Base-by-base conservation (phyloP, 2,113 vertebrate species). In the Psophia crepitans region DNA sequence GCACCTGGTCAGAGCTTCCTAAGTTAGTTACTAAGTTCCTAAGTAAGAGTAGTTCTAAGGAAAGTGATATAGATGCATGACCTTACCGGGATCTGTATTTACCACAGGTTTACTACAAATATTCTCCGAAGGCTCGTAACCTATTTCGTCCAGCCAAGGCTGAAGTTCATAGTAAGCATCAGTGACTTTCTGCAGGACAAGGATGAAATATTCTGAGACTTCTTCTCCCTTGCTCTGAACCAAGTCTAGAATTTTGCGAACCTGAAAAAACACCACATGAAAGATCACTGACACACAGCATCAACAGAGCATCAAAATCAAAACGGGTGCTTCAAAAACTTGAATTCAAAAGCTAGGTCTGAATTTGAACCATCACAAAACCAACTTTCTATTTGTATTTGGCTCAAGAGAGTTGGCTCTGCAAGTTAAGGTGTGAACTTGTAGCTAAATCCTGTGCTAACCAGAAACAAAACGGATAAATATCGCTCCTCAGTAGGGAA, bases 161-260 rank as follows among this genome's bases (percentile, higher is more conserved):
- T 97, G 98, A 64, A 99, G 98, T 91, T 99, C 99, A 77, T 99
- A 97, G 70, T 99, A 99, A 2, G 99, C 99, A 9, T 99, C 99
- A 19, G 95, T 85, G 11, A 99, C 98, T 87, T 98, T 98, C 89
- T 99, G 98, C 26, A 99, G 98, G 84, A 99, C 97, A 16, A 94
- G 88, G 58, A 99, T 35, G 28, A 99, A 98, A 96, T 98, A 99
- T 30, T 99, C 98, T 3, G 98, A 98, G 64, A 98, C 98, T 91
- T 99, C 98, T 76, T 99, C 99, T 16, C 99, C 99, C 97, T 99
- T 99, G 97, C 99, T 99, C 91, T 99, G 99, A 35, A 99, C 98
- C 51, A 99, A 93, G 95, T 99, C 99, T 97, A 99, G 95, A 96
- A 99, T 98, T 97, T 99, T 99, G 53, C 99, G 99, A 61, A 99